Evolutionary conservation across 2,113 vertebrate species (phyloP).

Genomic region (Eulemur rufifrons): DNA sequence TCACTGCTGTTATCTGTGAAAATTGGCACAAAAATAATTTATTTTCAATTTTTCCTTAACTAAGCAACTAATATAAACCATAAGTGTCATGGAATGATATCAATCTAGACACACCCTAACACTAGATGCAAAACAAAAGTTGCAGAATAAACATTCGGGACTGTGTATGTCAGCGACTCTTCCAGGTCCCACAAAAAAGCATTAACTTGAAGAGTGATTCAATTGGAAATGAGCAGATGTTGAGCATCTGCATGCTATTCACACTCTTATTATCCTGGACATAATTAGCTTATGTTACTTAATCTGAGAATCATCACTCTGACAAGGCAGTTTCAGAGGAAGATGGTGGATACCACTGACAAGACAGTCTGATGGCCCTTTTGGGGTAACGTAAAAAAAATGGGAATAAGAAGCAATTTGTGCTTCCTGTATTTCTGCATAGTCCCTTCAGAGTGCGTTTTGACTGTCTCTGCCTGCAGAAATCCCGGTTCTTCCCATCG

Average conservation of each 20-base stretch:
- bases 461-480: not conserved
- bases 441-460: not conserved
- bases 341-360: not conserved
- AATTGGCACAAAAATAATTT: not conserved
- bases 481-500: not conserved
- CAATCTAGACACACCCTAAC: conserved; percentile 59
- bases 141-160: conserved; percentile 66
- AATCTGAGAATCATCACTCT: conserved; percentile 66
- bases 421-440: not conserved
- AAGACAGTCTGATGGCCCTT: not conserved
- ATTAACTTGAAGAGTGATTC: conserved; percentile 66
- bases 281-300: conserved; percentile 58
- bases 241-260: conserved; percentile 70
- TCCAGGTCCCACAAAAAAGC: conserved; percentile 46
- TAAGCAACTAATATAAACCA: conserved; percentile 59
- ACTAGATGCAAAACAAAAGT: conserved; percentile 53
- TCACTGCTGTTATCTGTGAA: conserved; percentile 36
- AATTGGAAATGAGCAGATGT: conserved; percentile 67
- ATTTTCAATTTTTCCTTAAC: conserved; percentile 54
- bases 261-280: conserved; percentile 60
- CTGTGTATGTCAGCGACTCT: conserved; percentile 60
- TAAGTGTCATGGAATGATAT: conserved; percentile 34
- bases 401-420: not conserved
- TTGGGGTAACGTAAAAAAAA: not conserved
- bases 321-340: not conserved